These are phyloP conservation scores for Tuta absoluta DNA, from an alignment of 2,888 invertebrate genomes.

Conservation along the genomic window DNA sequence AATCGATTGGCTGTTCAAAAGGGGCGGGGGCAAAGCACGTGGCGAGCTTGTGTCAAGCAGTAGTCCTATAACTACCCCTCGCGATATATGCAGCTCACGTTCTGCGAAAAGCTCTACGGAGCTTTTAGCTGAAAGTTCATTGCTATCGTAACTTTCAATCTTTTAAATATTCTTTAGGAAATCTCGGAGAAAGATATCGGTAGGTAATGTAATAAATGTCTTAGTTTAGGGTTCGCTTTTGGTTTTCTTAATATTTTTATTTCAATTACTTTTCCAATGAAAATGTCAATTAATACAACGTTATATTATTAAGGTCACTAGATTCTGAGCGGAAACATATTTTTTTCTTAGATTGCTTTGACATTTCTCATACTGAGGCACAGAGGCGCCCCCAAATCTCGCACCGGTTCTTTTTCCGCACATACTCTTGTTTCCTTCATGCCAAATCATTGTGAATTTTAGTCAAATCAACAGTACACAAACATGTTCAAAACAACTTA, in stretches of 20 bases:
- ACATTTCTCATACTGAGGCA: no score
- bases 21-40: constrained; percentile 76
- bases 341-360: no score
- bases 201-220: constrained; percentile 22
- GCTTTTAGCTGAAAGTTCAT: constrained; percentile 49
- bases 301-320: no score
- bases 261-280: no score
- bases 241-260: background rate
- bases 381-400: no score
- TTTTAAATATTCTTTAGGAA: constrained; percentile 29
- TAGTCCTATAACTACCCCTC: constrained; percentile 52
- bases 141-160: constrained; percentile 37
- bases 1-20: constrained; percentile 75
- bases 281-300: no score
- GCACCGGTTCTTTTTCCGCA: no score
- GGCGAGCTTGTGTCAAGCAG: constrained; percentile 61
- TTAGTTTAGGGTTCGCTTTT: constrained; percentile 14
- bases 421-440: no score
- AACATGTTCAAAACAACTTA: no score
- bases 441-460: no score
- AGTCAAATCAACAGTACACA: no score
- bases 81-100: constrained; percentile 57
- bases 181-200: constrained; percentile 18
- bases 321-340: no score
- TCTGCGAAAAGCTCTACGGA: constrained; percentile 48